Conservation (phyloP, 2,888 invertebrate species). For the Melinaea menophilus region DNA sequence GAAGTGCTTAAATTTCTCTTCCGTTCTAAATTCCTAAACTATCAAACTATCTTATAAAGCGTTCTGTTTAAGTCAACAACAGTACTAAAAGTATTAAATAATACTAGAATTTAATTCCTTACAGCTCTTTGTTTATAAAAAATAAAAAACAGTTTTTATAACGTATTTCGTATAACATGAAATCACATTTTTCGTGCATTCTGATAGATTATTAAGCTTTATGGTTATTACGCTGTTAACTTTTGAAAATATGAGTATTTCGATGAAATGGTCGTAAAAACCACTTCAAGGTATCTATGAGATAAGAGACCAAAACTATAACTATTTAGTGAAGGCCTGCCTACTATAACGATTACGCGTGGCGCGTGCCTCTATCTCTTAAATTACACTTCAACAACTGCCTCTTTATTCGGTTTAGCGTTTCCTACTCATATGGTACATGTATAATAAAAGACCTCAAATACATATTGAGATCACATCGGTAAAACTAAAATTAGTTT, state of each 20-base stretch:
- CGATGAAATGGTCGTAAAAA: neutral
- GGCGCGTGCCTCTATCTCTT: too few species aligned
- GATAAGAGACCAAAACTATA: neutral
- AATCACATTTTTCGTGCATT: neutral
- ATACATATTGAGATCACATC: neutral
- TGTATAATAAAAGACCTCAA: too few species aligned
- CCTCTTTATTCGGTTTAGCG: too few species aligned
- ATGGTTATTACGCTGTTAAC: neutral
- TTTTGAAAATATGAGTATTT: neutral
- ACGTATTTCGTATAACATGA: neutral
- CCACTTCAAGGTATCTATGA: neutral
- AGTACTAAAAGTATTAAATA: too few species aligned
- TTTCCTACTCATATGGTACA: too few species aligned
- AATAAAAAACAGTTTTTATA: neutral
- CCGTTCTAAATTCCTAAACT: too few species aligned
- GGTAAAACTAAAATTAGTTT: neutral
- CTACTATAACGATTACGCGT: neutral
- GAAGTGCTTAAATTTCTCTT: too few species aligned
- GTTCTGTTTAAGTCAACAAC: too few species aligned
- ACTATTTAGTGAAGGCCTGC: neutral
- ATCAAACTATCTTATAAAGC: too few species aligned
- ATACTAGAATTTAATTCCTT: too few species aligned
- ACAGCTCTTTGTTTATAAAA: neutral
- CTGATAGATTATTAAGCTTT: neutral
- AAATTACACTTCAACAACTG: too few species aligned